Conservation (phyloP, 1,140 invertebrate species). For the Paramacrobiotus metropolitanus region DNA sequence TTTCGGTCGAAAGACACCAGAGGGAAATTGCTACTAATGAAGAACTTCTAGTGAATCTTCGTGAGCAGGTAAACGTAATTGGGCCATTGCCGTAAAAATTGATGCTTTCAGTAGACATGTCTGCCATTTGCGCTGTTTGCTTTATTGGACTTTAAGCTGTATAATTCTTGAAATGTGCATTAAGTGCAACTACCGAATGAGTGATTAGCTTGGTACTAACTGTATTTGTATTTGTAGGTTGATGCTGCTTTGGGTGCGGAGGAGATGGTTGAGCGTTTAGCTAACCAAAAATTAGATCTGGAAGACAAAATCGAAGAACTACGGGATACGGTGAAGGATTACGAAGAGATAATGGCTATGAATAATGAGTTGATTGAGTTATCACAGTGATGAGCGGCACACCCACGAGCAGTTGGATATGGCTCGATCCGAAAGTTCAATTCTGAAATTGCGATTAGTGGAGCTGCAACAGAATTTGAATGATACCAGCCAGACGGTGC, state of each 20-base stretch:
- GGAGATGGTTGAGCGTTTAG: conserved; percentile 88
- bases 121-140: neutral
- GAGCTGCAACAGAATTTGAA: conserved; percentile 67
- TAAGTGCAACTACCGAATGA: too few species aligned
- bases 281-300: conserved; percentile 74
- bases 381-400: conserved; percentile 58
- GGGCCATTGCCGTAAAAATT: conserved; percentile 2
- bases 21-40: neutral
- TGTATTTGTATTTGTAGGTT: too few species aligned
- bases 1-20: conserved; percentile 34
- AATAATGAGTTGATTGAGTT: conserved; percentile 76
- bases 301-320: conserved; percentile 59
- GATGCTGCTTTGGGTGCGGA: conserved; percentile 93
- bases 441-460: conserved; percentile 28
- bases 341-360: conserved; percentile 38
- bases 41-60: neutral
- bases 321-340: conserved; percentile 36
- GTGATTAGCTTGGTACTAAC: too few species aligned
- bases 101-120: too few species aligned
- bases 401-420: conserved; percentile 78
- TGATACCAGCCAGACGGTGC: conserved; percentile 77
- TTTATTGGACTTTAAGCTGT: neutral
- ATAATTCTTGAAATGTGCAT: conserved; percentile 9
- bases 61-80: conserved; percentile 7
- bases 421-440: conserved; percentile 47